Evolutionary conservation across 2,113 vertebrate species (phyloP), one percentile per base, ranked within the genome.

Genomic region (Zapornia atra): DNA sequence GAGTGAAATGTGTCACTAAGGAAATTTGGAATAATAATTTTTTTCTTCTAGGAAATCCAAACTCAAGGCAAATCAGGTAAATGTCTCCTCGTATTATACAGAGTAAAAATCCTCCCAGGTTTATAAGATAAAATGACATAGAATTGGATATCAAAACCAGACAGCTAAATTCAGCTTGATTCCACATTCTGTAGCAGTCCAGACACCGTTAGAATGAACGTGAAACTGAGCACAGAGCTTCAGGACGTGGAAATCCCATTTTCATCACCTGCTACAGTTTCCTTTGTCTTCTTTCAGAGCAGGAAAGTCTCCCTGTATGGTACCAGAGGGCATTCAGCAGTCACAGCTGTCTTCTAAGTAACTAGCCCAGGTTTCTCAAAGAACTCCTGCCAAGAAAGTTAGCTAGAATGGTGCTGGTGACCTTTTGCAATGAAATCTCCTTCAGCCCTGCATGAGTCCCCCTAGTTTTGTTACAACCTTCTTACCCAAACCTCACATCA

Each of bases 51-150:
- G 83, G 56, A 96, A 86, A 91, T 78, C 94, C 80, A 86, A 75
- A 83, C 73, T 94, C 57, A 69, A 96, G 73, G 81, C 77, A 89
- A 94, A 94, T 84, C 77, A 91, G 91, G 91, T 92, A 92, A 82
- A 92, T 51, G 86, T 86, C 64, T 86, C 81, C 53, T 89, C 91
- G 14, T 75, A 56, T 95, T 65, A 87, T 11, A 64, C 17, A 76
- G 38, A 90, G 42, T 78, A 40, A 78, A 89, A 84, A 78, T 51
- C 69, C 65, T 91, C 34, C 26, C 79, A 84, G 16, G 16, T 59
- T 78, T 28, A 9, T 76, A 65, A 76, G 64, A 72, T 88, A 90
- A 73, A 3, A 13, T 20, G 34, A 82, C 61, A 25, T 0, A 29
- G 46, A 72, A 59, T 8, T 85, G 79, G 24, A 12, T 75, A 60